These are phyloP conservation scores for Australoheros scitulus DNA, from an alignment of 2,113 vertebrate genomes.

Conservation along the genomic window DNA sequence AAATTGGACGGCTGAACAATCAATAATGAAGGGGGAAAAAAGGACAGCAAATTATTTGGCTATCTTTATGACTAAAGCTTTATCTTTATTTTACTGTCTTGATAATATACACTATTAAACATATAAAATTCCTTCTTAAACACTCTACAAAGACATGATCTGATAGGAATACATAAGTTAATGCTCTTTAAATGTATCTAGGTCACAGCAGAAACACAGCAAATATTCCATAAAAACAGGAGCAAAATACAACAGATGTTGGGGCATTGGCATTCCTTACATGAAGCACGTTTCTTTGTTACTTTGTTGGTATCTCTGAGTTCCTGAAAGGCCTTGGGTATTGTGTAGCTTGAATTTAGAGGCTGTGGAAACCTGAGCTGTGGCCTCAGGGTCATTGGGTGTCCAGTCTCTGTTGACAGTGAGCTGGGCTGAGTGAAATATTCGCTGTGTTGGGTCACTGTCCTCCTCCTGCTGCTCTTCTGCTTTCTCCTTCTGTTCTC, in stretches of 20 bases:
- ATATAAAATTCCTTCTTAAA: too few species aligned
- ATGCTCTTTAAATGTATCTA: too few species aligned
- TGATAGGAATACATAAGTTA: too few species aligned
- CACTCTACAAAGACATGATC: too few species aligned
- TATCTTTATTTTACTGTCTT: too few species aligned
- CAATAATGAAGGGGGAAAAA: too few species aligned
- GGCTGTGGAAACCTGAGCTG: conserved; percentile 57
- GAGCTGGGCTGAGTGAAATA: conserved; percentile 43
- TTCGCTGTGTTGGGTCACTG: conserved; percentile 39
- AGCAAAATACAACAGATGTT: not conserved
- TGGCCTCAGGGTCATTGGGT: conserved; percentile 51
- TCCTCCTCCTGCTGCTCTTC: conserved; percentile 32
- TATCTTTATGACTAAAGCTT: too few species aligned
- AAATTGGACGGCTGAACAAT: too few species aligned
- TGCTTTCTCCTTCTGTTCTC: conserved; percentile 39
- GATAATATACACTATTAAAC: too few species aligned
- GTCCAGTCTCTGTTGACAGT: conserved; percentile 56
- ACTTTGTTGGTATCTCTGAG: conserved; percentile 12
- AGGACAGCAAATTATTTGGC: too few species aligned
- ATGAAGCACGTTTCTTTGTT: not conserved
- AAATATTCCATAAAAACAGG: not conserved
- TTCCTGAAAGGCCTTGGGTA: conserved; percentile 18
- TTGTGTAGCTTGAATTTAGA: conserved; percentile 42
- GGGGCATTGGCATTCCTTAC: not conserved
- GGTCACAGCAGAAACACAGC: not conserved